Percentiles rank a stretch among this genome's conserved stretches.
phyloP scores from a whole-genome alignment of 2,797 vertebrate species.

The Danio kyathit region DNA sequence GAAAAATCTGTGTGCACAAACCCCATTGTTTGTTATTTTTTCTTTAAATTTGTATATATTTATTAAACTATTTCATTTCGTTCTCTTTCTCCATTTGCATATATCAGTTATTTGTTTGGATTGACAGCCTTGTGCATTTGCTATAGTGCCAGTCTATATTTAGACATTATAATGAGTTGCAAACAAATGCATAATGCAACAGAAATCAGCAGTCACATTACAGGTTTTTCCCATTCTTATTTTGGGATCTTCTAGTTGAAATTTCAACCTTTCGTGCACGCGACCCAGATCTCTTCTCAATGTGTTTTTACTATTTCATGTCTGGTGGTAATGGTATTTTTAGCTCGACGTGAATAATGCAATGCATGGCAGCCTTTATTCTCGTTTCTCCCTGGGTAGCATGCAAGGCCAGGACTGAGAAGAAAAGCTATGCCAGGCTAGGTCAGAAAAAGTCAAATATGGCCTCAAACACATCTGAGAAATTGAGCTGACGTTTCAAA shows the following conservation, averaged over 20 bases:
- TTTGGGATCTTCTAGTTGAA: not conserved
- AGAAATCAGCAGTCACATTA: not conserved
- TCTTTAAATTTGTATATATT: too few relatives aligned
- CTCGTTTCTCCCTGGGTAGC: not conserved
- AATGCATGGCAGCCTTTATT: not conserved
- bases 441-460: not conserved
- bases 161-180: not conserved
- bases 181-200: slow-evolving; percentile 14
- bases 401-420: not conserved
- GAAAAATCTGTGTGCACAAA: too few relatives aligned
- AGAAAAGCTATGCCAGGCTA: not conserved
- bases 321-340: slow-evolving; percentile 32
- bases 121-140: not conserved
- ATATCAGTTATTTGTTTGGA: not conserved
- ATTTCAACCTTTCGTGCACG: not conserved
- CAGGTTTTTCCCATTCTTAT: not conserved
- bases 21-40: too few relatives aligned
- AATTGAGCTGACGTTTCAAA: not conserved
- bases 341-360: slow-evolving; percentile 28
- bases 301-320: not conserved
- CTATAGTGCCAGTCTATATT: not conserved
- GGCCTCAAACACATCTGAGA: not conserved
- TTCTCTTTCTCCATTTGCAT: not conserved
- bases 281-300: not conserved
- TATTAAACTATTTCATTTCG: too few relatives aligned